Base-by-base conservation (phyloP, 1,140 invertebrate genomes). In the Cydia fagiglandana region DNA sequence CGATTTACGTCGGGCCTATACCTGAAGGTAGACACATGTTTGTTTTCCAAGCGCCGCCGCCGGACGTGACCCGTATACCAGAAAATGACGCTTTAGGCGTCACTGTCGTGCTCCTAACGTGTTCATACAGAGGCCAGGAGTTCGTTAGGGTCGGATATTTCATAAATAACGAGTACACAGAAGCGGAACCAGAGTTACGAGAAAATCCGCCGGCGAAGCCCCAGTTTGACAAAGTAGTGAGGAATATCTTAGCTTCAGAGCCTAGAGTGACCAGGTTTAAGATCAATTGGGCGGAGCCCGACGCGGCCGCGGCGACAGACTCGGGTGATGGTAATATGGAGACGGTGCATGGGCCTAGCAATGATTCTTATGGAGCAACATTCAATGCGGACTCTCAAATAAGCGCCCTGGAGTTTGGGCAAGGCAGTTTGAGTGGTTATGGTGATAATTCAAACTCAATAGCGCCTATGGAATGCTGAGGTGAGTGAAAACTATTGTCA, bases 121-220 rank as follows among this genome's bases (percentile, higher is more conserved):
- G 98, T 92, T 98, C 97, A 0, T 99, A 99, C 84, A 86, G 94
- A 24, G 93, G 95, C 9, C 97, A 99, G 84, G 98, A 99, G 93
- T 99, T 99, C 90, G 98, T 99, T 2, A 93, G 99, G 78, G 98
- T 99, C 20, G 99, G 99, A 12, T 99, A 99, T 92, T 99, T 99
- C 90, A 99, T 99, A 64, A 99, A 99, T 86, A 99, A 99, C 88
- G 98, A 99, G 87, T 99, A 99, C 88, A 96, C 94, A 28, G 98
- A 99, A 87, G 95, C 93, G n/a, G 98, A 99, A 84, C 96, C 96
- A 4, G 98, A 99, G 91, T 91, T 99, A 78, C 95, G 96, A 78
- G 99, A 99, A 92, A 99, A 98, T 92, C 98, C 98, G 30, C 99
- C 99, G 45, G 93, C 97, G 2, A 96, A 96, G 64, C 98, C 98